Conservation (phyloP, 2,888 invertebrate genomes). For the Pharmacophagus antenor region DNA sequence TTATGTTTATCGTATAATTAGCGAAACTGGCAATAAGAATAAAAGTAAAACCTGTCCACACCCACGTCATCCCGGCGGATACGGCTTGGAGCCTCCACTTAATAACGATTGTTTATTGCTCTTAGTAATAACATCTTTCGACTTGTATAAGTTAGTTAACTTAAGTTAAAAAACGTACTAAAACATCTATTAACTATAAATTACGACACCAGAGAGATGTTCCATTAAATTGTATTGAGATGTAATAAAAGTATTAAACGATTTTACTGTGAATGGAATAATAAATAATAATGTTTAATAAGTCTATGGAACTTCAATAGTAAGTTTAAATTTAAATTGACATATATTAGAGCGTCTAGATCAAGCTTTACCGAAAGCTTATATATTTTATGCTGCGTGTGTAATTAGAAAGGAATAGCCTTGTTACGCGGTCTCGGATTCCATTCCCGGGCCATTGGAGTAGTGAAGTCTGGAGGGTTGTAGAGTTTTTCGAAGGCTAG, state of each 20-base stretch:
- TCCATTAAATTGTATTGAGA: background rate
- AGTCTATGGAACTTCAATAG: background rate
- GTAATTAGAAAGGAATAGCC: too few relatives aligned
- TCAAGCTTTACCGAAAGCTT: background rate
- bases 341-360: too few relatives aligned
- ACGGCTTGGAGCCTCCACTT: slow-evolving; percentile 8
- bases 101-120: slow-evolving; percentile 27
- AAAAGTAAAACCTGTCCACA: slow-evolving; percentile 19
- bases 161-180: background rate
- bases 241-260: background rate
- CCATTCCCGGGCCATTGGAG: too few relatives aligned
- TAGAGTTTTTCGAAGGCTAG: too few relatives aligned
- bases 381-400: too few relatives aligned
- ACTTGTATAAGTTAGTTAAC: background rate
- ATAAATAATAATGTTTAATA: slow-evolving; percentile 6
- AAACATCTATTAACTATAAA: slow-evolving; percentile 18
- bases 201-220: background rate
- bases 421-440: too few relatives aligned
- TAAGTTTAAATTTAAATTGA: too few relatives aligned
- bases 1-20: slow-evolving; percentile 18
- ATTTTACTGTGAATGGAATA: background rate
- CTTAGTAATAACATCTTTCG: slow-evolving; percentile 7
- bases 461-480: too few relatives aligned
- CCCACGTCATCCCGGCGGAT: slow-evolving; percentile 5
- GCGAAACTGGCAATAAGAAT: slow-evolving; percentile 13